A percentile compares a stretch with the other conserved stretches of the same genome.
Conservation (phyloP, 2,113 vertebrate genomes). For the Nestor notabilis region DNA sequence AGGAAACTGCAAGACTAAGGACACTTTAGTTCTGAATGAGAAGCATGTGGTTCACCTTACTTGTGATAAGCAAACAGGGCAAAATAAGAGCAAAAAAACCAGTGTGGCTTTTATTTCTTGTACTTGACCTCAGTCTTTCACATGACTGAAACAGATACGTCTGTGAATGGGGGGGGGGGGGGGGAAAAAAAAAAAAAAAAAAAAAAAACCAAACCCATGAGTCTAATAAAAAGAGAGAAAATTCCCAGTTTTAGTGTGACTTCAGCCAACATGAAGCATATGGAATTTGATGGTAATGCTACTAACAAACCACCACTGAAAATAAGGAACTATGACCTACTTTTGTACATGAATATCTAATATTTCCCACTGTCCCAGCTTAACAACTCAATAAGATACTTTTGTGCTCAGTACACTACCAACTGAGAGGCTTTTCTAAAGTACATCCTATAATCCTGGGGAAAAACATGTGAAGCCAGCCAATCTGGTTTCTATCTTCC, state of each 20-base stretch:
- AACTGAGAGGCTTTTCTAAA: not conserved
- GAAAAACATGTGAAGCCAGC: not conserved
- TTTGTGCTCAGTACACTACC: not conserved
- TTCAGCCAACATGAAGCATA: not conserved
- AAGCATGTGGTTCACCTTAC: not conserved
- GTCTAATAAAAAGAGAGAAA: not conserved
- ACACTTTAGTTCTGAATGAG: not conserved
- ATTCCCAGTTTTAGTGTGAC: not conserved
- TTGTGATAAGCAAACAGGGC: not conserved
- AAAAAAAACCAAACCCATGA: not conserved
- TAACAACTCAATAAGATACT: not conserved
- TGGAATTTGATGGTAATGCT: not conserved
- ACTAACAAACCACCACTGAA: not conserved
- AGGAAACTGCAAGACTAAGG: not conserved
- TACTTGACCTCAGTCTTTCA: not conserved
- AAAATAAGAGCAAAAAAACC: not conserved
- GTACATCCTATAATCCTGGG: not conserved
- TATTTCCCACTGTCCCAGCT: not conserved
- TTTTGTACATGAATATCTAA: not conserved
- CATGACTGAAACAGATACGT: not conserved
- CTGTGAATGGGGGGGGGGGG: no score
- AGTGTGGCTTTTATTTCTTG: not conserved
- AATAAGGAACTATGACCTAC: not conserved
- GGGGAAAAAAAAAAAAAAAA: no score
- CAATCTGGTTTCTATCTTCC: not conserved